A percentile compares a stretch with the other conserved stretches of the same genome.
Conservation (phyloP, 2,888 invertebrate genomes). For the Thymelicus sylvestris region DNA sequence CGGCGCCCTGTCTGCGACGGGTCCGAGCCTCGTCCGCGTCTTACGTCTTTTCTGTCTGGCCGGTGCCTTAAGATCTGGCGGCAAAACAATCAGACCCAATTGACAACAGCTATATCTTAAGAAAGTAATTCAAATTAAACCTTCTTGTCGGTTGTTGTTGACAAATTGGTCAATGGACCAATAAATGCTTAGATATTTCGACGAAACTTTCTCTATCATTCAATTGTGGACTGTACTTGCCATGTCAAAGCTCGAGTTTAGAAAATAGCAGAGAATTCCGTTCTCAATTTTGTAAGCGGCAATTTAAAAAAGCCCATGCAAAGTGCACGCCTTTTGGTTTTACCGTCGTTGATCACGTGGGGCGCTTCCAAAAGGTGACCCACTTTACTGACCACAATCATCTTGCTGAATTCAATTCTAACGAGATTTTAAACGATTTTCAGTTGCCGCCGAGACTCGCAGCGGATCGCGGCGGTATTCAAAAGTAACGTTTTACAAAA, state of each 20-base stretch:
- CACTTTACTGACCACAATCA: slow-evolving; percentile 12
- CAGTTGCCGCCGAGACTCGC: background rate
- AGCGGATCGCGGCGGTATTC: background rate
- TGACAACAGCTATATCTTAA: too few relatives aligned
- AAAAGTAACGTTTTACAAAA: background rate
- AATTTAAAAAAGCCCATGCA: background rate
- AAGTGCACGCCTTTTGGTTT: slow-evolving; percentile 4
- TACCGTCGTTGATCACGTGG: slow-evolving; percentile 6
- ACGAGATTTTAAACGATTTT: slow-evolving; percentile 9
- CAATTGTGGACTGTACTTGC: too few relatives aligned
- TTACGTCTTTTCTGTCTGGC: too few relatives aligned
- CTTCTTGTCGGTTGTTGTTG: too few relatives aligned
- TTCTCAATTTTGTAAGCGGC: slow-evolving; percentile 1
- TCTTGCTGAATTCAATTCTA: slow-evolving; percentile 7
- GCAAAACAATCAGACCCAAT: too few relatives aligned
- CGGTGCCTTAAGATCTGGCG: too few relatives aligned
- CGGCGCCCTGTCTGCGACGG: too few relatives aligned
- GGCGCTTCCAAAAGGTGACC: background rate
- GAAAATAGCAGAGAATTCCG: background rate
- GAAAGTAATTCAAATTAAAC: too few relatives aligned
- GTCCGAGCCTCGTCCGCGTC: too few relatives aligned
- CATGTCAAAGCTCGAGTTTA: background rate
- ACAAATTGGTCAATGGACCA: too few relatives aligned
- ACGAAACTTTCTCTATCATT: too few relatives aligned
- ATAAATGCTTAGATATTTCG: too few relatives aligned